Evolutionary conservation across 2,888 invertebrate species (phyloP).

Genomic region (Tethea ocularis): DNA sequence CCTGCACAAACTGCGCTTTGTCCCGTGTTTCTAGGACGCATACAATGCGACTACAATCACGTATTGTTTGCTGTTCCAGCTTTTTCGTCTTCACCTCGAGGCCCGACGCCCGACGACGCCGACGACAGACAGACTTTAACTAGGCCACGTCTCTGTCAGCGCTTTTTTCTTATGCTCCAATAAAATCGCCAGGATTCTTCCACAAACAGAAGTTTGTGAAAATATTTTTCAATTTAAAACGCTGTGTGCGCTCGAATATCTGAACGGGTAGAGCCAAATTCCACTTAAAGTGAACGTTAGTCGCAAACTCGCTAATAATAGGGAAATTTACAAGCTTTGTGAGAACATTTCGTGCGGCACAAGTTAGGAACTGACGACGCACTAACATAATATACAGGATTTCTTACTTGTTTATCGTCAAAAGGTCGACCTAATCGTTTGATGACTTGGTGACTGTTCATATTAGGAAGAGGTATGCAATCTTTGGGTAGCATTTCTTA

Average conservation of each 20-base stretch:
- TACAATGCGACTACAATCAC: conserved; percentile 24
- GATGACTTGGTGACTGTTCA: too few relatives aligned
- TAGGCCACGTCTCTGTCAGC: conserved; percentile 45
- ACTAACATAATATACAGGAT: neutral
- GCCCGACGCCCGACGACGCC: too few relatives aligned
- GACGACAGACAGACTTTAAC: conserved; percentile 21
- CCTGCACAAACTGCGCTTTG: conserved; percentile 8
- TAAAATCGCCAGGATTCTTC: conserved; percentile 20
- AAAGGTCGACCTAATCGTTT: too few relatives aligned
- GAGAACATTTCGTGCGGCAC: conserved; percentile 22
- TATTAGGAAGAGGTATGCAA: too few relatives aligned
- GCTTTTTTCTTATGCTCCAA: conserved; percentile 24
- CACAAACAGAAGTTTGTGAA: conserved; percentile 14
- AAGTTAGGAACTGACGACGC: conserved; percentile 6
- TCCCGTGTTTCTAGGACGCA: conserved; percentile 13
- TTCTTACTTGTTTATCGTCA: too few relatives aligned
- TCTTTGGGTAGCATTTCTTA: too few relatives aligned
- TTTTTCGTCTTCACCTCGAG: conserved; percentile 27
- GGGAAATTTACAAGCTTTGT: conserved; percentile 36
- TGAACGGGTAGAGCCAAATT: conserved; percentile 22
- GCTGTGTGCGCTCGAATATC: neutral
- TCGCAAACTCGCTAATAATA: conserved; percentile 41
- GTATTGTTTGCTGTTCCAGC: conserved; percentile 44
- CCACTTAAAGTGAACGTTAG: conserved; percentile 27
- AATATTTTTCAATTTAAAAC: conserved; percentile 18